Percentiles rank a stretch among this genome's conserved stretches.
Conservation (phyloP, 1,140 invertebrate species). For the Conus betulinus region DNA sequence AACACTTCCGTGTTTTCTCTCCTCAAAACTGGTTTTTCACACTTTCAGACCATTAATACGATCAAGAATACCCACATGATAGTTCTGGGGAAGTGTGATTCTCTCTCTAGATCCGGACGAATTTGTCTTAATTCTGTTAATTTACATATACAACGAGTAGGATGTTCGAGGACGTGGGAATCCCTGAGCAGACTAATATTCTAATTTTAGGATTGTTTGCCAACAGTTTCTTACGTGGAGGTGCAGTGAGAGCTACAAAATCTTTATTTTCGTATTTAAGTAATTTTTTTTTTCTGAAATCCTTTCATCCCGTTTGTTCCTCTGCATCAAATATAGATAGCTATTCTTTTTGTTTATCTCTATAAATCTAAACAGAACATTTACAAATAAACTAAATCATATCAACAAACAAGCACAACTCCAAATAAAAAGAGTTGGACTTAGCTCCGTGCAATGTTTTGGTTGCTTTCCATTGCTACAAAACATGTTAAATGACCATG, state of each 20-base stretch:
- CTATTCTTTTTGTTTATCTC: not conserved
- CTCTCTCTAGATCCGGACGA: too few species aligned
- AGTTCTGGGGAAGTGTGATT: too few species aligned
- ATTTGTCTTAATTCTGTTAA: not conserved
- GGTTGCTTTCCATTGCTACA: too few species aligned
- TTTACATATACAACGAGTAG: not conserved
- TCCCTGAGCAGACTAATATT: conserved; percentile 10
- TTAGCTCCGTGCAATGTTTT: too few species aligned
- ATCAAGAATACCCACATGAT: not conserved
- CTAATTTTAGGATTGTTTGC: conserved; percentile 15
- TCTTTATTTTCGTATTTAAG: conserved; percentile 20
- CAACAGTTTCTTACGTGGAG: conserved; percentile 25
- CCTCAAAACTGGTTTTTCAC: not conserved
- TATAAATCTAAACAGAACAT: not conserved
- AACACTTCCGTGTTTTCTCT: conserved; percentile 15
- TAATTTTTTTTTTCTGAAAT: not conserved
- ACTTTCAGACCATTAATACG: not conserved
- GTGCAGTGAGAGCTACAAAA: conserved; percentile 11
- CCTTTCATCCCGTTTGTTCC: not conserved
- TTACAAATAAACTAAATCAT: too few species aligned
- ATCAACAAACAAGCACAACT: too few species aligned
- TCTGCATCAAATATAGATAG: too few species aligned
- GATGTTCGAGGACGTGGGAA: not conserved
- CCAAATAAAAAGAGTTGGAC: too few species aligned
- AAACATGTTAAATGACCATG: too few species aligned